Evolutionary conservation across 37 sponge, comb jelly and placozoan species (phyloP).

Genomic region (Mnemiopsis leidyi): DNA sequence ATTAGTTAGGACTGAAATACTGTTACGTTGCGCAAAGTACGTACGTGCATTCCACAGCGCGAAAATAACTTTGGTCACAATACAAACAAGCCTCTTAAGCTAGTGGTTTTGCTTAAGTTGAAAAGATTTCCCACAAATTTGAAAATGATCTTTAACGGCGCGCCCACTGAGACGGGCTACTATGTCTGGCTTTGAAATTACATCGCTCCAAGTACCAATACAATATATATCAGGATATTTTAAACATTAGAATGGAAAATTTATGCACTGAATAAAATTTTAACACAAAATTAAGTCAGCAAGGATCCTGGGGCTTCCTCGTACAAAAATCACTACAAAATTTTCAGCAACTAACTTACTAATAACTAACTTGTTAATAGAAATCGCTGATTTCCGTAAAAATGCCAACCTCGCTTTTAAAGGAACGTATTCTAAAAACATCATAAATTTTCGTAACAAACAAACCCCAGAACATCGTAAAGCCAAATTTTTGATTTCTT

Average conservation of each 20-base stretch:
- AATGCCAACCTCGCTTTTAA: neutral
- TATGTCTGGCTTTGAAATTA: too few relatives aligned
- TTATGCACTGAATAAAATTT: conserved; percentile 48
- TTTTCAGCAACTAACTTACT: neutral
- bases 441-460: neutral
- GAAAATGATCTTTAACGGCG: neutral
- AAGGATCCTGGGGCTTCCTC: neutral
- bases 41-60: too few relatives aligned
- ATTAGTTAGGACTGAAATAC: too few relatives aligned
- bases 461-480: neutral
- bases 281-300: conserved; percentile 14
- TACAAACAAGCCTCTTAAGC: neutral
- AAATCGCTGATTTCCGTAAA: neutral
- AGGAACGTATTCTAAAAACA: neutral
- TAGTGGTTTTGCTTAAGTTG: neutral
- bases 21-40: too few relatives aligned
- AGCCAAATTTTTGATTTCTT: neutral
- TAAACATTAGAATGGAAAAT: neutral
- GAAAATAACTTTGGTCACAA: neutral
- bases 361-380: too few relatives aligned
- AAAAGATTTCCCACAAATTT: neutral
- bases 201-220: too few relatives aligned
- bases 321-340: neutral
- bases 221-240: too few relatives aligned
- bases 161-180: too few relatives aligned